phyloP scores from a whole-genome alignment of 2,888 invertebrate species.

The Drosophila kuntzei region DNA sequence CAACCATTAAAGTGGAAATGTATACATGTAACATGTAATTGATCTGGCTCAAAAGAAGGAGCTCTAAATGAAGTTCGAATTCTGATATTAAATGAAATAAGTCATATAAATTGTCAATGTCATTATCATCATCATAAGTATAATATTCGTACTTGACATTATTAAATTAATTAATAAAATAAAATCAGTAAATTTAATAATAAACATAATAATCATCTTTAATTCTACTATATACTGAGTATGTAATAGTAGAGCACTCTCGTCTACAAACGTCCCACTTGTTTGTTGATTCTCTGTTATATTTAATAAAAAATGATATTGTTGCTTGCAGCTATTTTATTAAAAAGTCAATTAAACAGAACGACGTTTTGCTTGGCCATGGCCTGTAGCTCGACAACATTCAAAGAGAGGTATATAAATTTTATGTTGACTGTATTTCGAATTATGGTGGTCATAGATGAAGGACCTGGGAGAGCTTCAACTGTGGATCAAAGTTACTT shows the following conservation, averaged over 20 bases:
- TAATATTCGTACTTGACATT: too few species aligned
- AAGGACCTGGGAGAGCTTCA: background rate
- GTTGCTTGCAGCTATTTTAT: slow-evolving; percentile 50
- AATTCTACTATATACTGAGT: background rate
- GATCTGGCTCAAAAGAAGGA: too few species aligned
- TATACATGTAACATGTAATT: too few species aligned
- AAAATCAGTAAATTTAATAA: too few species aligned
- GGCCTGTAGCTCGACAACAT: slow-evolving; percentile 8
- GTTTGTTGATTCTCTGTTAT: slow-evolving; percentile 3
- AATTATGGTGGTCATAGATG: too few species aligned
- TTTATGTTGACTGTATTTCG: background rate
- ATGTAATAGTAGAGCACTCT: background rate
- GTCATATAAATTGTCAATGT: too few species aligned
- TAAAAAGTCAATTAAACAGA: slow-evolving; percentile 39
- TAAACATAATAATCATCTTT: too few species aligned
- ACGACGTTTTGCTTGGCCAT: slow-evolving; percentile 4
- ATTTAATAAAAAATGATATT: slow-evolving; percentile 21
- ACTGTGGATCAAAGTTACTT: background rate
- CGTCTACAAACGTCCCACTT: background rate
- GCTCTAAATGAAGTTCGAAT: too few species aligned
- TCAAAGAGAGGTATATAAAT: slow-evolving; percentile 13
- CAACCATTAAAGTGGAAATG: background rate
- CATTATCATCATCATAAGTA: too few species aligned
- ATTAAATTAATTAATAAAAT: too few species aligned
- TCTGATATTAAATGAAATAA: too few species aligned